Evolutionary conservation across 2,888 invertebrate species (phyloP), one percentile per base, ranked within the genome.

Genomic region (Ormia ochracea): DNA sequence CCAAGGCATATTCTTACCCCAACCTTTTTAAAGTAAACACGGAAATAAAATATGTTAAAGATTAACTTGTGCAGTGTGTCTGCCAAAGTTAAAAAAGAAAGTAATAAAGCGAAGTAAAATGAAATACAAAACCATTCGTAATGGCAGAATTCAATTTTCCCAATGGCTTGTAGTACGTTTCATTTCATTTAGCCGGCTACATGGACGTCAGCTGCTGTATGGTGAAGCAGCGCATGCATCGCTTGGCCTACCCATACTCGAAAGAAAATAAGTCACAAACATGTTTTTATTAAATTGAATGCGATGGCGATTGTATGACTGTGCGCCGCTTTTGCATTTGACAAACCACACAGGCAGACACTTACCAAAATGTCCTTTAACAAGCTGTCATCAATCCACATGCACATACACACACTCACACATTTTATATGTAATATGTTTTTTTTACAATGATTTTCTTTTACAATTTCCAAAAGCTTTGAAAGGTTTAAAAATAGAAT

Each of bases 141-240:
- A 70, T 52, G 45, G 65, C 66, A 66, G 69, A 73, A 80, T 77
- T 76, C 68, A 80, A 73, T 80, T 80, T 80, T 58, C 38, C 17
- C 76, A 76, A 80, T 73, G 68, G 65, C 73, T 81, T 81, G 81
- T 65, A 58, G 68, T 77, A 77, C 69, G 77, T 81, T 81, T 81
- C 72, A 75, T 74, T 79, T 65, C 73, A 78, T 69, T 74, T 69
- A 61, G 66, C 66, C 68, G 33, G 58, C 50, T 65, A 12, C 52
- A 17, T 28, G 52, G 31, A 14, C 21, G 14, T 61, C 38, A 6
- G 28, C 33, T 10, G 3, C 5, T 48, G n/a, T 0, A 45, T 26
- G 43, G 4, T n/a, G n/a, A n/a, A 45, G 36, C 26, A 7, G 33
- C n/a, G 36, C 28, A 45, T 36, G 3, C 36, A 12, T 12, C n/a